These are phyloP conservation scores for Triplophysa bombifrons DNA, from an alignment of 2,797 vertebrate species.

Conservation along the genomic window DNA sequence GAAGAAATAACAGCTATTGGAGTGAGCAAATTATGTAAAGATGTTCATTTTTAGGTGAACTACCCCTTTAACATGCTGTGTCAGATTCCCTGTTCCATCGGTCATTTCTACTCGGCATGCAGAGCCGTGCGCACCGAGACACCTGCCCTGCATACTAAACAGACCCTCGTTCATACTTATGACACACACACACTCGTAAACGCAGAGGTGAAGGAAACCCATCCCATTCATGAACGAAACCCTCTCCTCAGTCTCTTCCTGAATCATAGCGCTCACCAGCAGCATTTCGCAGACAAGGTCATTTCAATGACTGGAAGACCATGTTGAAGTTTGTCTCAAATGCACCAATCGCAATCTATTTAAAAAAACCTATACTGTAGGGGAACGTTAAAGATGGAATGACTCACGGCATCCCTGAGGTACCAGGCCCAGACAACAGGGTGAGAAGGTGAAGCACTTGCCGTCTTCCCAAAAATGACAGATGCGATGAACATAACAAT, in stretches of 20 bases:
- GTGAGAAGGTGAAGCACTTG: constrained; percentile 21
- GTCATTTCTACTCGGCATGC: constrained; percentile 51
- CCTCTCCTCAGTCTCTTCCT: neutral
- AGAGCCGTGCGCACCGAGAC: constrained; percentile 35
- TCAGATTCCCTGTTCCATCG: constrained; percentile 13
- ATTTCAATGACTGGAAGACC: constrained; percentile 61
- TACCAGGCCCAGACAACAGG: neutral
- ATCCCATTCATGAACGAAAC: constrained; percentile 38
- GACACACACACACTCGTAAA: constrained; percentile 20
- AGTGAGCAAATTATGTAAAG: neutral
- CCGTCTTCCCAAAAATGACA: constrained; percentile 17
- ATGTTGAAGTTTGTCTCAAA: constrained; percentile 13
- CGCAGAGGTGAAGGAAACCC: constrained; percentile 64
- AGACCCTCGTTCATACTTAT: constrained; percentile 29
- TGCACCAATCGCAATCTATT: neutral
- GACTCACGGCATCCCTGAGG: constrained; percentile 39
- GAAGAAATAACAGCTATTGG: neutral
- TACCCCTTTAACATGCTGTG: neutral
- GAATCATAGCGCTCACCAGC: neutral
- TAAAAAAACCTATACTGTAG: neutral
- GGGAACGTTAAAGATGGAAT: constrained; percentile 19
- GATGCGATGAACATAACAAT: neutral
- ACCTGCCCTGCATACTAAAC: constrained; percentile 56
- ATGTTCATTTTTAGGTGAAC: neutral
- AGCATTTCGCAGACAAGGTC: constrained; percentile 71